These are phyloP conservation scores for Platycheirus albimanus DNA, from an alignment of 2,888 invertebrate genomes.

Conservation along the genomic window DNA sequence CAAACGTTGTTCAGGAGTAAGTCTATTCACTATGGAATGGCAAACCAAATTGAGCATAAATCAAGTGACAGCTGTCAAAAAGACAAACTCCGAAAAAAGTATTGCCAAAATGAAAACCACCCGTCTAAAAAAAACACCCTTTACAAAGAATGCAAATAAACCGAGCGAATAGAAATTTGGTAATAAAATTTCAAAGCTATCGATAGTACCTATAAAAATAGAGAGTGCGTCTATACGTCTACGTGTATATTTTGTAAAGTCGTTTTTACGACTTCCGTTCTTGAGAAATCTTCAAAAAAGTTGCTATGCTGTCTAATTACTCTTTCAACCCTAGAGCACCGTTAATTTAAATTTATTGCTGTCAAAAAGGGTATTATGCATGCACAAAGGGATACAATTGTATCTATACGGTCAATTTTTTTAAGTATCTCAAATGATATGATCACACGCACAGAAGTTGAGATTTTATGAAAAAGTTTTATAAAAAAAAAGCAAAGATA, in stretches of 20 bases:
- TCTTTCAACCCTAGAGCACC: conserved; percentile 10
- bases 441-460: neutral
- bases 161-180: conserved; percentile 40
- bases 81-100: too few species aligned
- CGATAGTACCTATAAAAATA: conserved; percentile 30
- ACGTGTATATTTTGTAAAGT: neutral
- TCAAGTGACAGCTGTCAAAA: too few species aligned
- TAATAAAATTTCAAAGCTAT: conserved; percentile 57
- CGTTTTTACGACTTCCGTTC: conserved; percentile 44
- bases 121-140: too few species aligned
- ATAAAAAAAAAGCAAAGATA: neutral
- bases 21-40: too few species aligned
- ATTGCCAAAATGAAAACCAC: too few species aligned
- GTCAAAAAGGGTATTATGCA: conserved; percentile 2
- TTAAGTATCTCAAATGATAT: conserved; percentile 2
- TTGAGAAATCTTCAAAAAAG: neutral
- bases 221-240: neutral
- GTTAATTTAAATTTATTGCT: conserved; percentile 67
- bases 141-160: conserved; percentile 41
- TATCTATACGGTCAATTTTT: conserved; percentile 43
- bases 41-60: too few species aligned
- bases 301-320: conserved; percentile 56
- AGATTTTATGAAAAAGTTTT: conserved; percentile 33
- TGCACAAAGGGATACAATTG: neutral
- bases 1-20: too few species aligned